Percentiles rank a stretch among this genome's conserved stretches.
Evolutionary conservation across 2,113 vertebrate species (phyloP).

Genomic region (Aramus guarauna): DNA sequence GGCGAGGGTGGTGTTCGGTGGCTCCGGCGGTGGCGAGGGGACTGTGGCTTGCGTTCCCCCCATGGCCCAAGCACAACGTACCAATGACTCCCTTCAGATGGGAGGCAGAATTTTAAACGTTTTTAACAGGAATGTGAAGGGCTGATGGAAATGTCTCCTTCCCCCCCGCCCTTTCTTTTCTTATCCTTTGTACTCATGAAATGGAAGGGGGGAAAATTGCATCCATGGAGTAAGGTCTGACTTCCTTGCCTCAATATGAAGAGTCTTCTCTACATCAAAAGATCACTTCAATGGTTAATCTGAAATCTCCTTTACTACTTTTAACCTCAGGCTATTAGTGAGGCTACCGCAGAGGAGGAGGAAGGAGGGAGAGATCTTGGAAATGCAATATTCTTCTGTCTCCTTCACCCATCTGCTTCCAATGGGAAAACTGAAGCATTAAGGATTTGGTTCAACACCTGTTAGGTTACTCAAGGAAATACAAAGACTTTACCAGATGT

Average conservation of each 20-base stretch:
- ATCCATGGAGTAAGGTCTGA: neutral
- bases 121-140: neutral
- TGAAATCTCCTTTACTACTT: neutral
- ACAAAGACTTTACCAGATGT: conserved; percentile 56
- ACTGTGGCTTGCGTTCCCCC: neutral
- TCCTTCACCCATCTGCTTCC: conserved; percentile 50
- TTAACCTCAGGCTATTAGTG: neutral
- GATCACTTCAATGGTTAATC: neutral
- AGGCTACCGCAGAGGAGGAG: neutral
- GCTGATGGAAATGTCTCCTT: neutral
- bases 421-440: conserved; percentile 51
- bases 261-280: neutral
- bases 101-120: neutral
- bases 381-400: neutral
- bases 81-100: neutral
- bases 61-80: neutral
- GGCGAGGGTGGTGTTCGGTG: neutral
- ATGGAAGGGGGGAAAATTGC: neutral
- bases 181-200: neutral
- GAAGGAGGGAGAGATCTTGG: neutral
- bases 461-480: conserved; percentile 57
- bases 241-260: neutral
- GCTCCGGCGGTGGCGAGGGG: neutral
- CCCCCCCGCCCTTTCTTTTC: neutral
- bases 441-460: conserved; percentile 60